Evolutionary conservation across 2,888 invertebrate species (phyloP).

Genomic region (Lepidochitona cinerea): DNA sequence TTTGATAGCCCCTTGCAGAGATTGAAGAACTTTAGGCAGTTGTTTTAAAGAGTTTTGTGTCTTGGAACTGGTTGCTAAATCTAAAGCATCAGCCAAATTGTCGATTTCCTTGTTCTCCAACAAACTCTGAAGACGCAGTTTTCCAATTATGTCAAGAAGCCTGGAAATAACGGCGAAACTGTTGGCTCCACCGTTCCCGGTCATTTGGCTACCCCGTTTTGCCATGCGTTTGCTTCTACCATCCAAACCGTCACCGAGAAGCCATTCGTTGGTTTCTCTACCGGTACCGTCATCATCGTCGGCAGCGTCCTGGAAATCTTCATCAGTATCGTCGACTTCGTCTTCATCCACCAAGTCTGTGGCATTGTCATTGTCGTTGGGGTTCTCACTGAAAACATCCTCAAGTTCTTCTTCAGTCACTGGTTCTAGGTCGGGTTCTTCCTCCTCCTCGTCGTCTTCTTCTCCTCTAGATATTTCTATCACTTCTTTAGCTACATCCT

Average conservation of each 20-base stretch:
- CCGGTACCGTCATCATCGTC: background rate
- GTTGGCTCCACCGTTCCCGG: background rate
- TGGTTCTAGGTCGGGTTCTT: background rate
- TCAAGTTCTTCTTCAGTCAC: conserved; percentile 4
- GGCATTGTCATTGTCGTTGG: background rate
- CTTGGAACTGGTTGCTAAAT: background rate
- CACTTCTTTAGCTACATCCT: background rate
- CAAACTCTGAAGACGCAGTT: background rate
- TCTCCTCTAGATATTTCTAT: background rate
- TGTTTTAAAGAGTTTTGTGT: background rate
- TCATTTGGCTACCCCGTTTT: background rate
- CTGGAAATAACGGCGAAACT: background rate
- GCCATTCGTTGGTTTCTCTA: background rate
- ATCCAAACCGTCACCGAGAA: background rate
- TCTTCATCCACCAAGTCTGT: background rate
- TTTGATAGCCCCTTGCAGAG: conserved; percentile 1
- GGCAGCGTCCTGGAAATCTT: background rate
- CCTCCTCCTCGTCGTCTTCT: background rate
- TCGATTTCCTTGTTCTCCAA: conserved; percentile 6
- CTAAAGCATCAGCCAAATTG: conserved; percentile 1
- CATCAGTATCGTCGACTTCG: background rate
- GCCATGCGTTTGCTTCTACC: background rate
- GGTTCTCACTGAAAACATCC: background rate
- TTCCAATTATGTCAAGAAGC: background rate
- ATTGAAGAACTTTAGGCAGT: background rate